Conservation (phyloP, 2,888 invertebrate species). For the Doris montereyensis region DNA sequence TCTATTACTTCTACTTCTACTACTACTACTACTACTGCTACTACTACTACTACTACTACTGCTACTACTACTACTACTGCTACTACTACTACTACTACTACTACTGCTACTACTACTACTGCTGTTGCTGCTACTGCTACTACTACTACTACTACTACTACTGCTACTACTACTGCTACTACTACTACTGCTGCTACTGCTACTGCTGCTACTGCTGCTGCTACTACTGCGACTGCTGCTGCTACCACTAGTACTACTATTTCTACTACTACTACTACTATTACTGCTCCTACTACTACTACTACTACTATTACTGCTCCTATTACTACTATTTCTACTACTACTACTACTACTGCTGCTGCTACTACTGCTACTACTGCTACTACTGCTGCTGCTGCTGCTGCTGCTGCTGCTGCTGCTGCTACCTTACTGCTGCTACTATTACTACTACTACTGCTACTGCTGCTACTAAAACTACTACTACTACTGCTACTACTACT, state of each 20-base stretch:
- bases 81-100: too few relatives aligned
- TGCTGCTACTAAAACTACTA: too few relatives aligned
- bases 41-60: too few relatives aligned
- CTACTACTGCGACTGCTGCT: too few relatives aligned
- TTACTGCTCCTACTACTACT: too few relatives aligned
- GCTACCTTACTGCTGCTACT: not conserved
- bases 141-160: slow-evolving; percentile 13
- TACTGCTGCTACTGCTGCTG: slow-evolving; percentile 1
- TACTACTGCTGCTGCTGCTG: slow-evolving; percentile 22
- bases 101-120: not conserved
- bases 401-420: slow-evolving; percentile 19
- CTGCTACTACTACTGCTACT: not conserved
- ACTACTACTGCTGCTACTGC: not conserved
- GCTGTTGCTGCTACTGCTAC: slow-evolving; percentile 1
- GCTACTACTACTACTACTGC: too few relatives aligned
- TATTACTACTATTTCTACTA: too few relatives aligned
- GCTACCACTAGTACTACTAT: too few relatives aligned
- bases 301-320: too few relatives aligned
- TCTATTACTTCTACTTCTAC: too few relatives aligned
- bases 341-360: not conserved
- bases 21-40: too few relatives aligned
- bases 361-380: slow-evolving; percentile 12
- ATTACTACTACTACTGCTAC: not conserved
- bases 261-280: too few relatives aligned
- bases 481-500: not conserved